A percentile compares a stretch with the other conserved stretches of the same genome.
Conservation (phyloP, 2,113 vertebrate species). For the Menura novaehollandiae region DNA sequence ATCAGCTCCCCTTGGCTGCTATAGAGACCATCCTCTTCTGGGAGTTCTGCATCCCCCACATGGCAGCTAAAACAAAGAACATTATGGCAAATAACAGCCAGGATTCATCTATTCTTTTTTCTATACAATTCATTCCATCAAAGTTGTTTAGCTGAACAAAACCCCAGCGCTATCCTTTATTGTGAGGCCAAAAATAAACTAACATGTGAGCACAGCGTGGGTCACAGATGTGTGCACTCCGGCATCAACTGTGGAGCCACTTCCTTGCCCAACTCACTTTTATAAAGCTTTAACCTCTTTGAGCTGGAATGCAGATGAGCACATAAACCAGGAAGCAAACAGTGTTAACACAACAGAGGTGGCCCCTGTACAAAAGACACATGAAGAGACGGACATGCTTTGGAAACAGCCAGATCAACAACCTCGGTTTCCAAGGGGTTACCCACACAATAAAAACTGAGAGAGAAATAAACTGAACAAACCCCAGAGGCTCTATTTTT, state of each 20-base stretch:
- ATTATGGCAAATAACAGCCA: slow-evolving; percentile 42
- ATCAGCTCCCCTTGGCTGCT: background rate
- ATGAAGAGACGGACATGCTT: background rate
- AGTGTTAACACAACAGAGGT: slow-evolving; percentile 15
- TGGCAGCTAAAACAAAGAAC: slow-evolving; percentile 33
- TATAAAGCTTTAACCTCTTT: background rate
- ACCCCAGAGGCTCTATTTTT: background rate
- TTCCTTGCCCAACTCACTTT: background rate
- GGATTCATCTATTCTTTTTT: slow-evolving; percentile 22
- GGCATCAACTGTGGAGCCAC: background rate
- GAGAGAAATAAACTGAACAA: background rate
- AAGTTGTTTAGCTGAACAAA: slow-evolving; percentile 43
- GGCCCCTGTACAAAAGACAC: background rate
- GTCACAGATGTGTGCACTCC: background rate
- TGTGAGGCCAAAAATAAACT: slow-evolving; percentile 42
- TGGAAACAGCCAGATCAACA: slow-evolving; percentile 26
- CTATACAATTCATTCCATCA: slow-evolving; percentile 41
- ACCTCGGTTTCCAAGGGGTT: background rate
- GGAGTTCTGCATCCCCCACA: background rate
- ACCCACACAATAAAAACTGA: background rate
- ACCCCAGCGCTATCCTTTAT: slow-evolving; percentile 4
- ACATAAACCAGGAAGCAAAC: slow-evolving; percentile 29
- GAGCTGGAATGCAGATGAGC: slow-evolving; percentile 29
- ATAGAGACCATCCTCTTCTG: background rate
- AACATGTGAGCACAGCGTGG: slow-evolving; percentile 47